phyloP scores from a whole-genome alignment of 2,113 vertebrate genomes.

The Strix aluco region DNA sequence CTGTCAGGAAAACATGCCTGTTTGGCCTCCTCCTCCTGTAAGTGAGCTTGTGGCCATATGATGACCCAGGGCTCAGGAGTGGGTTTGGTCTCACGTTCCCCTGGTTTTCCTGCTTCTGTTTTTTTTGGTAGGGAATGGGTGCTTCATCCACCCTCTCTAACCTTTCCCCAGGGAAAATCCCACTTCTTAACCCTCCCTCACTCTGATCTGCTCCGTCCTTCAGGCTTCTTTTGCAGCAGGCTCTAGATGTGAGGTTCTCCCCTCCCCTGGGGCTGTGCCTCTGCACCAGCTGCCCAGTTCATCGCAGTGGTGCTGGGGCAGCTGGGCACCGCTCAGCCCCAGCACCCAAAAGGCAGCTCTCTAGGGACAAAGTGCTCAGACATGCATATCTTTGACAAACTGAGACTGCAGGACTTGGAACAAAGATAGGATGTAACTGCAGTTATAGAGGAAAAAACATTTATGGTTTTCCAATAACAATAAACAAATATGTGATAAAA shows the following conservation, averaged over 20 bases:
- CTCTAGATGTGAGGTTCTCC: background rate
- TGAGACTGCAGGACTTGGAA: background rate
- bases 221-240: background rate
- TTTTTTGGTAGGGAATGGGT: background rate
- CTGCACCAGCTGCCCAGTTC: background rate
- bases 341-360: background rate
- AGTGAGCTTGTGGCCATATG: accelerated
- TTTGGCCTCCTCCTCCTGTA: accelerated
- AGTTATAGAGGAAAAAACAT: background rate
- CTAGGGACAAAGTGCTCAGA: too few species aligned
- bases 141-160: background rate
- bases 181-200: background rate
- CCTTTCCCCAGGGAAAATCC: background rate
- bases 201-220: too few species aligned
- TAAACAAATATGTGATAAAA: background rate
- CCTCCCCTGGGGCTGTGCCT: background rate
- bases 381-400: accelerated
- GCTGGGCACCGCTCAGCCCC: background rate
- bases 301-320: background rate
- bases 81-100: accelerated
- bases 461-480: background rate
- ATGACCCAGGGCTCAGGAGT: background rate
- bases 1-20: background rate
- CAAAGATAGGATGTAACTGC: background rate
- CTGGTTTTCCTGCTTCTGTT: background rate